These are phyloP conservation scores for Lampris incognitus DNA, from an alignment of 2,113 vertebrate genomes.

Conservation along the genomic window DNA sequence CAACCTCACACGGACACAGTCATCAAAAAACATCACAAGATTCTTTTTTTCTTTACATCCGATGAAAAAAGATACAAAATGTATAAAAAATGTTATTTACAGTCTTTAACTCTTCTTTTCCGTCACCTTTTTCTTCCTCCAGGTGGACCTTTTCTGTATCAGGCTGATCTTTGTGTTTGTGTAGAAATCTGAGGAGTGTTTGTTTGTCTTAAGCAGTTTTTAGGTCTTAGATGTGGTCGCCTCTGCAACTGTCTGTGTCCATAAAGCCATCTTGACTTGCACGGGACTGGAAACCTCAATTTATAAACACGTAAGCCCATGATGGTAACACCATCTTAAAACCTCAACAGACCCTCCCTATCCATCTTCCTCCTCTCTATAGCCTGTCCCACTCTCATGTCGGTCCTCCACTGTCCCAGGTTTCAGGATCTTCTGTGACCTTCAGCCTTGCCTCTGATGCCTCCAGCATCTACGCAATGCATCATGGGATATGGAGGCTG, in stretches of 20 bases:
- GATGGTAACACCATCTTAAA: not conserved
- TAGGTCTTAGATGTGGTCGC: slow-evolving; percentile 66
- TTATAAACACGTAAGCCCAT: slow-evolving; percentile 17
- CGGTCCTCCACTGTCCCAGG: slow-evolving; percentile 47
- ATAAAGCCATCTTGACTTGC: not conserved
- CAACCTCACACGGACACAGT: slow-evolving; percentile 82
- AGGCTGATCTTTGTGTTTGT: slow-evolving; percentile 36
- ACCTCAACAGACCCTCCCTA: slow-evolving; percentile 7
- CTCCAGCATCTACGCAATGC: slow-evolving; percentile 44
- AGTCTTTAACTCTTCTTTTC: slow-evolving; percentile 57
- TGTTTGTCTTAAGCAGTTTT: slow-evolving; percentile 46
- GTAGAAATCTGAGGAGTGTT: slow-evolving; percentile 57
- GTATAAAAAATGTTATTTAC: slow-evolving; percentile 91
- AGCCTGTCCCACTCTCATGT: slow-evolving; percentile 20
- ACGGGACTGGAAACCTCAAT: slow-evolving; percentile 38
- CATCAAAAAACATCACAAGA: slow-evolving; percentile 90
- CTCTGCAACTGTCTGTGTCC: slow-evolving; percentile 16
- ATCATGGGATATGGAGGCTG: slow-evolving; percentile 65
- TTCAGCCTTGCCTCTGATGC: slow-evolving; percentile 36
- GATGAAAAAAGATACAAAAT: slow-evolving; percentile 99
- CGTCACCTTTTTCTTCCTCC: slow-evolving; percentile 47
- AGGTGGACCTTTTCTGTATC: slow-evolving; percentile 16
- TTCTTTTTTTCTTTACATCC: slow-evolving; percentile 87
- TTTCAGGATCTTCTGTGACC: slow-evolving; percentile 30
- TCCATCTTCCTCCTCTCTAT: slow-evolving; percentile 25